Percentiles rank a stretch among this genome's conserved stretches.
These are phyloP conservation scores for Dasypogon diadema DNA, from an alignment of 2,888 invertebrate genomes.

Conservation along the genomic window DNA sequence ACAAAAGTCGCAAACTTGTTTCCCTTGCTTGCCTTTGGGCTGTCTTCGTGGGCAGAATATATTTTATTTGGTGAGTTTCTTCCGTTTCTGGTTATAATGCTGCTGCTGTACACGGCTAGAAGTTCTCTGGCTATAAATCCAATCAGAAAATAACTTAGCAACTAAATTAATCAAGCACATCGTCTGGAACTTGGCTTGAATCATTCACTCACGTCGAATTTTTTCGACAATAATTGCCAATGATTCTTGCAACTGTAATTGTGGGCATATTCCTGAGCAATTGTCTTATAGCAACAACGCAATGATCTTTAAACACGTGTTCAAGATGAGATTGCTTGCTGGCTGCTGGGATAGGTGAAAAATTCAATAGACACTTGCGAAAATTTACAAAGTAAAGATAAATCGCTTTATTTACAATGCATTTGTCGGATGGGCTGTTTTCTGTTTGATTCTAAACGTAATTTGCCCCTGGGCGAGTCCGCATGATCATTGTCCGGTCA, in stretches of 20 bases:
- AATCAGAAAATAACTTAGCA: constrained; percentile 16
- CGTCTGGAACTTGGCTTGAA: neutral
- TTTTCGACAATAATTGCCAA: neutral
- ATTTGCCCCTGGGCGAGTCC: constrained; percentile 4
- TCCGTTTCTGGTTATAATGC: neutral
- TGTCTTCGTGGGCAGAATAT: constrained; percentile 13
- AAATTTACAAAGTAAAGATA: constrained; percentile 18
- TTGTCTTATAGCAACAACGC: constrained; percentile 1
- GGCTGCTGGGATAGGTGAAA: constrained; percentile 17
- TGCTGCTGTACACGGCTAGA: neutral
- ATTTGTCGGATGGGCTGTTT: constrained; percentile 21
- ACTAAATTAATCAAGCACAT: constrained; percentile 17
- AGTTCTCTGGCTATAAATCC: neutral
- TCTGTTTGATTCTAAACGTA: constrained; percentile 18
- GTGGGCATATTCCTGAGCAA: neutral
- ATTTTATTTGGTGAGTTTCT: constrained; percentile 17
- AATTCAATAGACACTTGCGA: constrained; percentile 31
- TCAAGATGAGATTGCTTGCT: too few relatives aligned
- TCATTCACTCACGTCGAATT: neutral
- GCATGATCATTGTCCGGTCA: constrained; percentile 35
- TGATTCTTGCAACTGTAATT: neutral
- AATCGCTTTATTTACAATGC: constrained; percentile 24
- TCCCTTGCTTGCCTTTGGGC: neutral
- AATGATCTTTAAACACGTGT: neutral
- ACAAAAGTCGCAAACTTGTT: neutral